Percentiles rank a stretch among this genome's conserved stretches.
Evolutionary conservation across 2,797 vertebrate genomes (phyloP).

Genomic region (Gobionotothen gibberifrons): DNA sequence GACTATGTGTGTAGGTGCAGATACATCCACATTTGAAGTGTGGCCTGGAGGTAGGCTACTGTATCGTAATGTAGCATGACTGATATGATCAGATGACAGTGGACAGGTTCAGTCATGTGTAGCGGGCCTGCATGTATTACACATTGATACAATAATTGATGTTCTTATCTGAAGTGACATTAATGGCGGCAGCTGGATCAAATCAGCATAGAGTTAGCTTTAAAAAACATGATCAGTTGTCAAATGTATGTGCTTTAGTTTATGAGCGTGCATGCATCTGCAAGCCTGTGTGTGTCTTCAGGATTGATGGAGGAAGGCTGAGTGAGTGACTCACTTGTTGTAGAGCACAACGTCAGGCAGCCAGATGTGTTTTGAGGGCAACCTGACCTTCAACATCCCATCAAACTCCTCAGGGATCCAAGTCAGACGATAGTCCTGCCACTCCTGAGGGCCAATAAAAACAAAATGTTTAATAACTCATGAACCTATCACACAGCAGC

Average conservation of each 20-base stretch:
- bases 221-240: slow-evolving; percentile 15
- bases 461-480: slow-evolving; percentile 54
- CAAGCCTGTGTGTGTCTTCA: slow-evolving; percentile 9
- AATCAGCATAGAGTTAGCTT: slow-evolving; percentile 6
- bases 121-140: slow-evolving; percentile 16
- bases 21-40: slow-evolving; percentile 42
- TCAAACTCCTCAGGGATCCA: slow-evolving; percentile 97
- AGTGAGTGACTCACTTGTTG: slow-evolving; percentile 91
- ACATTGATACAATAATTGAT: slow-evolving; percentile 34
- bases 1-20: slow-evolving; percentile 23
- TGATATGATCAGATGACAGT: slow-evolving; percentile 39
- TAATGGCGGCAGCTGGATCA: slow-evolving; percentile 14
- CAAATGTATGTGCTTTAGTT: neutral
- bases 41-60: slow-evolving; percentile 26
- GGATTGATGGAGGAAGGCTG: slow-evolving; percentile 13
- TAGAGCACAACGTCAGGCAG: slow-evolving; percentile 98
- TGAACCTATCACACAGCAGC: slow-evolving; percentile 29
- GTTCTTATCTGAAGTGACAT: slow-evolving; percentile 27
- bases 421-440: slow-evolving; percentile 96
- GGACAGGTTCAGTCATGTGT: slow-evolving; percentile 51
- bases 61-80: slow-evolving; percentile 39
- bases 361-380: slow-evolving; percentile 99
- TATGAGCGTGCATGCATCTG: neutral
- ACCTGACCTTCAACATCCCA: slow-evolving; percentile 96
- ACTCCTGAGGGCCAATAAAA: slow-evolving; percentile 86